Percentiles rank a stretch among this genome's conserved stretches.
Conservation (phyloP, 2,113 vertebrate genomes). For the Anoura caudifer region DNA sequence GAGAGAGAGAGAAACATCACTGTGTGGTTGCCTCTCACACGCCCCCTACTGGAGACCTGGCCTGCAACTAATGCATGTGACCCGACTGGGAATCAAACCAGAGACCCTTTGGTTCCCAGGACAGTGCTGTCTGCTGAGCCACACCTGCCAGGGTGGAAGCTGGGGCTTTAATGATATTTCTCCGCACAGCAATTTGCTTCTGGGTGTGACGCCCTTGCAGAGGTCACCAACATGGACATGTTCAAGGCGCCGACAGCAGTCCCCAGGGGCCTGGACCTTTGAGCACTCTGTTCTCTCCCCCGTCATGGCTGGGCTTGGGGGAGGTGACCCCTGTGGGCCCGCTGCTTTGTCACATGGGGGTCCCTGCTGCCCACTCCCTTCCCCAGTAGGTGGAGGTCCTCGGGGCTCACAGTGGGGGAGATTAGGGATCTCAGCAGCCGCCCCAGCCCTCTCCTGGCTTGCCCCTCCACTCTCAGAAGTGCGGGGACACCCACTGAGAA, state of each 20-base stretch:
- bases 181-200: not conserved
- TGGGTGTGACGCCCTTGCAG: not conserved
- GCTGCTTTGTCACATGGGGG: not conserved
- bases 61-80: too few species aligned
- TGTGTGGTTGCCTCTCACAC: too few species aligned
- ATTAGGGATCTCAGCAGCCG: not conserved
- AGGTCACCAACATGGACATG: rapidly evolving
- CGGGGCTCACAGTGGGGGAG: not conserved
- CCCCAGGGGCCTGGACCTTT: not conserved
- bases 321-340: not conserved
- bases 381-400: too few species aligned
- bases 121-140: too few species aligned
- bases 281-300: not conserved
- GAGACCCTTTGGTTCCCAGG: too few species aligned
- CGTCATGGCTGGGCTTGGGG: not conserved
- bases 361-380: not conserved
- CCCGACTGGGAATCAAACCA: too few species aligned
- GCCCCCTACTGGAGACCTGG: too few species aligned
- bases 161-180: too few species aligned
- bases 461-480: not conserved
- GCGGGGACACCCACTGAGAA: not conserved
- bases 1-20: too few species aligned
- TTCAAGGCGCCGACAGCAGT: too few species aligned
- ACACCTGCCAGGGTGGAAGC: too few species aligned
- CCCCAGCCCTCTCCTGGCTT: not conserved